phyloP scores from a whole-genome alignment of 2,113 vertebrate genomes.

The Manacus vitellinus region DNA sequence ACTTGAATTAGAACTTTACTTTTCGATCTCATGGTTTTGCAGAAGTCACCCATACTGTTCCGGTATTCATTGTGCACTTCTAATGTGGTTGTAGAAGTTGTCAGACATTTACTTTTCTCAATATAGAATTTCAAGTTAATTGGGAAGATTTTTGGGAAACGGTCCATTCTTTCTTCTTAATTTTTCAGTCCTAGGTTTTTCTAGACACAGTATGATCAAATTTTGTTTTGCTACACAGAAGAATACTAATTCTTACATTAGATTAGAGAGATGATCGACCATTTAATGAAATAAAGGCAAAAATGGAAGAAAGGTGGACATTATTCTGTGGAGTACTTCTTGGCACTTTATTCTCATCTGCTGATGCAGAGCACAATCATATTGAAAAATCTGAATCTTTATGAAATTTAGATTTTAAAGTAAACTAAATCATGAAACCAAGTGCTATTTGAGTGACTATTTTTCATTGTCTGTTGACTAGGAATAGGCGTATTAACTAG shows the following conservation, averaged over 20 bases:
- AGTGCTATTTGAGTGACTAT: not conserved
- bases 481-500: not conserved
- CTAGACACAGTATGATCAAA: not conserved
- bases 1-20: not conserved
- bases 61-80: not conserved
- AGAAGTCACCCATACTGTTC: not conserved
- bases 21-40: not conserved
- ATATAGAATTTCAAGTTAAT: not conserved
- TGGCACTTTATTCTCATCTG: not conserved
- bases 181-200: not conserved
- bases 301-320: not conserved
- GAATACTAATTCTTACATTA: not conserved
- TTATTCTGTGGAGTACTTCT: not conserved
- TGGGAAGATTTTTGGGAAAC: not conserved
- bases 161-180: not conserved
- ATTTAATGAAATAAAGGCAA: constrained; percentile 1
- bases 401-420: not conserved
- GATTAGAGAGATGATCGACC: not conserved
- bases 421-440: not conserved
- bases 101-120: not conserved
- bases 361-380: not conserved
- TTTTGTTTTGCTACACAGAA: not conserved
- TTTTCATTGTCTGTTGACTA: not conserved
- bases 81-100: not conserved
- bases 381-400: not conserved